Evolutionary conservation across 2,797 vertebrate genomes (phyloP), one percentile per base, ranked within the genome.

Genomic region (Centroberyx gerrardi): DNA sequence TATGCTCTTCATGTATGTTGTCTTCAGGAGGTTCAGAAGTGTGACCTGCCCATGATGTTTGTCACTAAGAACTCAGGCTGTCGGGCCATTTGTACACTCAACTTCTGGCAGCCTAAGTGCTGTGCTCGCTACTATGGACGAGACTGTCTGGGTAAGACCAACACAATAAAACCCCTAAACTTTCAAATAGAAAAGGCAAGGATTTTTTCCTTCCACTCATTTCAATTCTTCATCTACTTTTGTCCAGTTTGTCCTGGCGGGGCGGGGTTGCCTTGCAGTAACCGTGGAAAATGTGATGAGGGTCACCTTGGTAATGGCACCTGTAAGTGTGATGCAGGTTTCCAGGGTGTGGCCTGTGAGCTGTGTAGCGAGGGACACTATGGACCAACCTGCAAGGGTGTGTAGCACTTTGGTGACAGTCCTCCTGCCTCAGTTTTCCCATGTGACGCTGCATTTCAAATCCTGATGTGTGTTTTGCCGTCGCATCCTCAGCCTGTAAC

Each of bases 191-290:
- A 22, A 22, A 22, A 22, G 22, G 22, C 22, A 22, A 33, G 8
- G 33, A 8, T 36, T 36, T 36, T 8, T 6, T 31, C 27, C 44
- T 27, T 1, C 14, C 14, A 22, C 12, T 48, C 22, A 42, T 27
- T 22, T 12, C 5, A 12, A 5, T 54, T 68, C 71, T 42, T 8
- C 36, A 9, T 10, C 15, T 61, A 8, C 52, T 46, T 72, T 49
- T 49, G 14, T 49, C 40, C 87, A 99, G 98, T 90, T 48, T 99
- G 98, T 85, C 98, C 98, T 0, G 98, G 98, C 0, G 96, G 96
- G 0, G 52, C 93, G 0, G 87, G 86, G 28, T 80, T 84, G 0
- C 92, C 95, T 0, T 99, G 98, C 83, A 93, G 90, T 33, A 94
- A 94, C 78, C 96, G 78, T 0, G 98, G 98, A 0, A 76, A 82